phyloP scores from a whole-genome alignment of 2,113 vertebrate species.

The Chascanopsetta lugubris region DNA sequence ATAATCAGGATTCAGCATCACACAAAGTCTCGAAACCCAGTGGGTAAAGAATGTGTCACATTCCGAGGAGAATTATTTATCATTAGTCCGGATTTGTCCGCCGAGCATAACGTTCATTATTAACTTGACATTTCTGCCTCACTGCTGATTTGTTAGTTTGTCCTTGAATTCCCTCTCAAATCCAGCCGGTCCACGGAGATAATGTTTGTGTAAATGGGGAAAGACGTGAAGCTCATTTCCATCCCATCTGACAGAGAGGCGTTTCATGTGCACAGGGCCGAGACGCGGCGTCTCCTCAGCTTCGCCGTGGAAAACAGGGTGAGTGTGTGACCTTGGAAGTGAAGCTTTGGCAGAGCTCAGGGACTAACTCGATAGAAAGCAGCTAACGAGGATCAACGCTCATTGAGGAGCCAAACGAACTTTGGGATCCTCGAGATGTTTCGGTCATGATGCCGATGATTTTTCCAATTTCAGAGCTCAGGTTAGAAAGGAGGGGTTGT shows the following conservation, averaged over 20 bases:
- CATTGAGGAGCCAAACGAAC: constrained; percentile 17
- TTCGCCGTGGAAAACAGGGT: constrained; percentile 5
- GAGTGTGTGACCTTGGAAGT: constrained; percentile 14
- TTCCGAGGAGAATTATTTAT: constrained; percentile 26
- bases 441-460: constrained; percentile 12
- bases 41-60: constrained; percentile 1
- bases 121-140: constrained; percentile 4
- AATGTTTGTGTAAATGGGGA: constrained; percentile 26
- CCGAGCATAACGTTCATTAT: constrained; percentile 10
- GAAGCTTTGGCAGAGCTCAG: constrained; percentile 5
- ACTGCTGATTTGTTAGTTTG: constrained; percentile 25
- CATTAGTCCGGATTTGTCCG: constrained; percentile 2
- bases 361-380: constrained; percentile 15
- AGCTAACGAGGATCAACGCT: constrained; percentile 20
- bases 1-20: no score
- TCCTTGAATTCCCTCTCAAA: constrained; percentile 24
- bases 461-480: constrained; percentile 2
- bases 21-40: no score
- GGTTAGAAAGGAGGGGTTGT: not conserved
- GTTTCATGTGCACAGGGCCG: constrained; percentile 20
- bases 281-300: constrained; percentile 3
- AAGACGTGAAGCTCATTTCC: constrained; percentile 6
- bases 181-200: not conserved
- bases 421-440: constrained; percentile 29
- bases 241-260: not conserved